Base-by-base conservation (phyloP, 2,113 vertebrate genomes). In the Plecturocebus donacophilus region DNA sequence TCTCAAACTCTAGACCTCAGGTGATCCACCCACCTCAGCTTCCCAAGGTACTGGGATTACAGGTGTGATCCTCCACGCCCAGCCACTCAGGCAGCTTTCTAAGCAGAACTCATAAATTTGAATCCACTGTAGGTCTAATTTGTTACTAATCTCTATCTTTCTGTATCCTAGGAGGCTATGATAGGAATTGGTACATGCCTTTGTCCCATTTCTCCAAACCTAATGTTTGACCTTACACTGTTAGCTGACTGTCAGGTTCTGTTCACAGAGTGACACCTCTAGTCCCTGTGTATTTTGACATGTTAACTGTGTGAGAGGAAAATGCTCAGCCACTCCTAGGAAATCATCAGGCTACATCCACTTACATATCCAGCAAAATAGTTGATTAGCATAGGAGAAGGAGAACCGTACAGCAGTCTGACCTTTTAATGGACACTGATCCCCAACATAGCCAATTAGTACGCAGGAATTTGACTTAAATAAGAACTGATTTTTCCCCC, bases 181-280 rank as follows among this genome's bases (percentile, higher is more conserved):
- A 84, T 91, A 95, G 77, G 52, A 73, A 66, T 91, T 87, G 35
- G 30, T 70, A 83, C 19, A 79, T 32, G 64, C 10, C 14, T 94
- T 90, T 91, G 54, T 81, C 47, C 92, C 32, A 85, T 96, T 91
- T 96, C 40, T 32, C 56, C 8, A 91, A 92, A 80, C 32, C 83
- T 73, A 52, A 84, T 88, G 52, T 79, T 89, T 88, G 61, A 80
- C 16, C 73, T 66, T 80, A 75, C 20, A 58, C 9, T 81, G 16
- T 92, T 94, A 86, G 11, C 77, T 75, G 42, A 85, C 49, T 86
- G 16, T 91, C 47, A 92, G 1, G n/a, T 92, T 95, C 45, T 71
- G 40, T 87, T 76, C n/a, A 58, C 19, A 86, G 73, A 3, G 14
- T 83, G 71, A 54, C 16, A 85, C 40, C 13, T 40, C 35, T 94